Conservation (phyloP, 2,797 vertebrate genomes). For the Acestrorhynchus altus region DNA sequence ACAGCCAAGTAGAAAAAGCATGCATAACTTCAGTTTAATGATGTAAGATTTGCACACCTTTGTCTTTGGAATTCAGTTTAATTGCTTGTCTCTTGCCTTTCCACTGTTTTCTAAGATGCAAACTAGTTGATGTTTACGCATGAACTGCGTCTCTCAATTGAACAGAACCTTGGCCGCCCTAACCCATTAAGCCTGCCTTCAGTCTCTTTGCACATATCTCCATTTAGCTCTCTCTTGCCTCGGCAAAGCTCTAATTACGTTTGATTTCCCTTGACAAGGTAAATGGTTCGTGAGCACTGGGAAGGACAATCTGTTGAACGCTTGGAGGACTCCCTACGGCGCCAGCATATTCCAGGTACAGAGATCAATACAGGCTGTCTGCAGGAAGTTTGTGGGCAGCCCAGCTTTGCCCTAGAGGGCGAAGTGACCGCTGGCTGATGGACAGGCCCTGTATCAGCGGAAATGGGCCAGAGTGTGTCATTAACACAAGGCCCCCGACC, state of each 20-base stretch:
- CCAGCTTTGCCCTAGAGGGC: conserved; percentile 69
- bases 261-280: conserved; percentile 73
- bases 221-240: conserved; percentile 41
- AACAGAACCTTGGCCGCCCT: conserved; percentile 51
- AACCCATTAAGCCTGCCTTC: conserved; percentile 53
- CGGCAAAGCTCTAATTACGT: conserved; percentile 64
- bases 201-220: conserved; percentile 53
- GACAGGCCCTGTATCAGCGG: conserved; percentile 73
- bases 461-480: conserved; percentile 70
- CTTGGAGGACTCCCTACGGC: conserved; percentile 87
- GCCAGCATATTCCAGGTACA: conserved; percentile 88
- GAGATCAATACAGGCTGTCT: conserved; percentile 67
- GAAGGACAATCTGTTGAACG: conserved; percentile 86
- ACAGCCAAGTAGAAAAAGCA: neutral
- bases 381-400: conserved; percentile 68
- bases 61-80: conserved; percentile 1
- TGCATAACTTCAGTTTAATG: neutral
- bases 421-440: conserved; percentile 74
- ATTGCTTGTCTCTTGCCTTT: conserved; percentile 5
- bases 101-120: neutral
- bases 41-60: neutral
- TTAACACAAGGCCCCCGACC: conserved; percentile 57
- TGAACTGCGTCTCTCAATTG: conserved; percentile 17
- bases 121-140: conserved; percentile 28
- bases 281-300: conserved; percentile 89